Conservation (phyloP, 2,888 invertebrate species). For the Seira musarum region DNA sequence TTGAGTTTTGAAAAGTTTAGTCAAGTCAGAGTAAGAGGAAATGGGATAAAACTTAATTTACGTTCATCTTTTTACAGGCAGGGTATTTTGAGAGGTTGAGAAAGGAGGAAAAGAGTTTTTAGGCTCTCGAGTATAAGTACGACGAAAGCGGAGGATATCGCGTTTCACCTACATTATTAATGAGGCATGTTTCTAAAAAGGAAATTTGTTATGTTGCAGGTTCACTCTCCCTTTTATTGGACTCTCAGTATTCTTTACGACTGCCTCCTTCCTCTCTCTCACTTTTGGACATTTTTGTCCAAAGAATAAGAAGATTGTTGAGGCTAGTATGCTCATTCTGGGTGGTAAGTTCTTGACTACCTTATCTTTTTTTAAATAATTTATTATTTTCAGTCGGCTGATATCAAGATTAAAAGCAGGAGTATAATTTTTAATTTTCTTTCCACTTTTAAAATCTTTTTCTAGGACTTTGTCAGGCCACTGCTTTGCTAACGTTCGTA, state of each 20-base stretch:
- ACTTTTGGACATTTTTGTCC: constrained; percentile 68
- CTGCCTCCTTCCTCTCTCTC: constrained; percentile 65
- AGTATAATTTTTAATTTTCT: background rate
- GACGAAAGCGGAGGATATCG: too few species aligned
- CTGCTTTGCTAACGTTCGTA: constrained; percentile 68
- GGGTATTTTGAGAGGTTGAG: too few species aligned
- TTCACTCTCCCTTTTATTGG: constrained; percentile 68
- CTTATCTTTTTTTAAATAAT: background rate
- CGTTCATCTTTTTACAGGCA: too few species aligned
- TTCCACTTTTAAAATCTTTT: background rate
- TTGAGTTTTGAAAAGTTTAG: too few species aligned
- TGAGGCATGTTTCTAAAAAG: background rate
- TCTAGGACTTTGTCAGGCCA: constrained; percentile 68
- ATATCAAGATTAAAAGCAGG: too few species aligned
- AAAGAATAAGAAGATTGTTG: constrained; percentile 68
- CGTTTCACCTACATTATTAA: background rate
- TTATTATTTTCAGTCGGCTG: too few species aligned
- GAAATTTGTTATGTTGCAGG: constrained; percentile 51
- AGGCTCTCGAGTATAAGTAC: too few species aligned
- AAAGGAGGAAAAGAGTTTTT: too few species aligned
- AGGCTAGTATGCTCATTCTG: constrained; percentile 68
- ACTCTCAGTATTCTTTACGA: constrained; percentile 67
- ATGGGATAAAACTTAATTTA: too few species aligned
- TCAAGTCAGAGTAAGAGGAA: too few species aligned
- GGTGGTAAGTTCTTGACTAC: constrained; percentile 61